These are phyloP conservation scores for Pararge aegeria DNA, from an alignment of 1,140 invertebrate genomes.

Conservation along the genomic window DNA sequence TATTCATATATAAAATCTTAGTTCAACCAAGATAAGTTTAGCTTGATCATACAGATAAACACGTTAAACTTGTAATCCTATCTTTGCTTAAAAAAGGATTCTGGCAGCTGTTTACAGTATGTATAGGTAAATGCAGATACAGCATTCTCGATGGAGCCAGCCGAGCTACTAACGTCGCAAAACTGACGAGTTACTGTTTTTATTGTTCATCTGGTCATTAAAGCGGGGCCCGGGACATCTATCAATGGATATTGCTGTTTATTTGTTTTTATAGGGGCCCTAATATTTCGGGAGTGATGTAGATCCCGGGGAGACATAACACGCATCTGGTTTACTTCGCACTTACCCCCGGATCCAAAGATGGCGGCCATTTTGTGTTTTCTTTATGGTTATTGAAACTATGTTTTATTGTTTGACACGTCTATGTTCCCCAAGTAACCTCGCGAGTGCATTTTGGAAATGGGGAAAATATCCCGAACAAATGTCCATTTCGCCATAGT, in stretches of 20 bases:
- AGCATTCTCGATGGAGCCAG: not conserved
- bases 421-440: not conserved
- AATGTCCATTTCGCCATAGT: not conserved
- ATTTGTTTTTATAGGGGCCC: slow-evolving; percentile 41
- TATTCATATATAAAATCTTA: no score
- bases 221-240: slow-evolving; percentile 35
- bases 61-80: no score
- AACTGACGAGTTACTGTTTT: slow-evolving; percentile 50
- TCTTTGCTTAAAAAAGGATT: no score
- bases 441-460: not conserved
- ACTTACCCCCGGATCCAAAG: slow-evolving; percentile 6
- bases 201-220: slow-evolving; percentile 50
- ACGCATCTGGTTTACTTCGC: slow-evolving; percentile 29
- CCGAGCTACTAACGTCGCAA: slow-evolving; percentile 7
- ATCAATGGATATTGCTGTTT: slow-evolving; percentile 48
- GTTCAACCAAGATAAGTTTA: no score
- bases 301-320: slow-evolving; percentile 16
- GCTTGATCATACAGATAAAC: no score
- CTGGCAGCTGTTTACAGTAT: no score
- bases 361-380: slow-evolving; percentile 6
- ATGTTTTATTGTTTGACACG: not conserved
- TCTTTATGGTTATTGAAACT: slow-evolving; percentile 12
- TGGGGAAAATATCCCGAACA: not conserved
- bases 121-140: not conserved
- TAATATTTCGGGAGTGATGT: slow-evolving; percentile 29